Evolutionary conservation across 2,888 invertebrate genomes (phyloP), one percentile per base, ranked within the genome.

Genomic region (Lycia hirtaria): DNA sequence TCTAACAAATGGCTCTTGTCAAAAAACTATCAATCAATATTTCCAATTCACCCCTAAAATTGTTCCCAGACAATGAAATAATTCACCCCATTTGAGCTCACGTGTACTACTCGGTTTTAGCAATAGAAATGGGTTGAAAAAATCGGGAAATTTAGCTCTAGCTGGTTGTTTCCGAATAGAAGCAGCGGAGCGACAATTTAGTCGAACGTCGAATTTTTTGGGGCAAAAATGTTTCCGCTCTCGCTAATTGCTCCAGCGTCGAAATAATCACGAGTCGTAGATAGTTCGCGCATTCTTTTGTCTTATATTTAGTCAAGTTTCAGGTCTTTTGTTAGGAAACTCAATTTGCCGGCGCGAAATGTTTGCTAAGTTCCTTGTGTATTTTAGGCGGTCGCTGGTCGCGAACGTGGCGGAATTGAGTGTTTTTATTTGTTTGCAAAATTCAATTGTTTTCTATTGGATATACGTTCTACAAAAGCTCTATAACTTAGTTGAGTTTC

Each of bases 111-210:
- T 37, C 55, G 43, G 45, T 52, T 45, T 58, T 33, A 53, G 56
- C 65, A 56, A 62, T 64, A 61, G 53, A 59, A 50, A 49, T 12
- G 40, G 56, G 50, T 50, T 41, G n/a, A 30, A 61, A 60, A 55
- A 60, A 43, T 56, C 35, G 22, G 15, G 43, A 37, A 62, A 57
- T 58, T 65, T 58, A 61, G 60, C 61, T 59, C 52, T 10, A 50
- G 14, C 12, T 7, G 37, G 12, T 44, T 20, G 45, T 35, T 47
- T 41, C 38, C 14, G 35, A 41, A 51, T 32, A 43, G 26, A 41
- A 26, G 15, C 19, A 44, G 35, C 14, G 14, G 14, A 14, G 38
- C 20, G 35, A 54, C 40, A 17, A 38, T 54, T 53, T 53, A n/a
- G 45, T 10, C 32, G 26, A 53, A 38, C 24, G 6, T 28, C 6